Evolutionary conservation across 2,888 invertebrate species (phyloP), one percentile per base, ranked within the genome.

Genomic region (Oxystoma pomonae): DNA sequence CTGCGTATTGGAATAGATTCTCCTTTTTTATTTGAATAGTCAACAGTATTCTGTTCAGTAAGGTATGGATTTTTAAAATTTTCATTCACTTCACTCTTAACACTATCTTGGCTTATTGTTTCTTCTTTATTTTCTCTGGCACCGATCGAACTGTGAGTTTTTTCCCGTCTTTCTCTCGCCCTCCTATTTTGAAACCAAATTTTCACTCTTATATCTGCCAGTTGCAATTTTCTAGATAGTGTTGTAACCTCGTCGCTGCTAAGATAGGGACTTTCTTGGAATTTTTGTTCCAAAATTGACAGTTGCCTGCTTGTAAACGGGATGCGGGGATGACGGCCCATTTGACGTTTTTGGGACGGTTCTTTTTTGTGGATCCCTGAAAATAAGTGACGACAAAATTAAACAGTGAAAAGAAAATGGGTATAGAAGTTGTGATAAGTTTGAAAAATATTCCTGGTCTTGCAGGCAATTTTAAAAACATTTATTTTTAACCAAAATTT

Each of bases 151-250:
- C 17, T 58, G 2, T 49, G n/a, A 22, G 57, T 64, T 68, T 71
- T 72, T 77, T 91, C 91, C 69, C 90, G 83, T 68, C 90, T 81
- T 72, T 90, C 90, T 35, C 91, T 83, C 0, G 91, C 91, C 58
- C 91, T 83, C 56, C 91, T 85, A 77, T 91, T 91, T 85, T 91
- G 91, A 76, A 91, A 91, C 91, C 91, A 91, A 70, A 91, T 91
- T 82, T 90, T 80, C 73, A 90, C 90, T 76, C 90, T 82, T 64
- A 87, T 87, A 72, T 90, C 89, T 12, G 89, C 85, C 57, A 90
- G 79, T 65, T 88, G 83, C 55, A 91, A 78, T 7, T 83, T 81
- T 1, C 84, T 82, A 0, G 90, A 88, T 2, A 91, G 80, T 0
- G 85, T 83, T 0, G 83, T 78, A 17, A 90, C 85, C 65, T 90